These are phyloP conservation scores for Chauna torquata DNA, from an alignment of 2,113 vertebrate genomes.

Conservation along the genomic window DNA sequence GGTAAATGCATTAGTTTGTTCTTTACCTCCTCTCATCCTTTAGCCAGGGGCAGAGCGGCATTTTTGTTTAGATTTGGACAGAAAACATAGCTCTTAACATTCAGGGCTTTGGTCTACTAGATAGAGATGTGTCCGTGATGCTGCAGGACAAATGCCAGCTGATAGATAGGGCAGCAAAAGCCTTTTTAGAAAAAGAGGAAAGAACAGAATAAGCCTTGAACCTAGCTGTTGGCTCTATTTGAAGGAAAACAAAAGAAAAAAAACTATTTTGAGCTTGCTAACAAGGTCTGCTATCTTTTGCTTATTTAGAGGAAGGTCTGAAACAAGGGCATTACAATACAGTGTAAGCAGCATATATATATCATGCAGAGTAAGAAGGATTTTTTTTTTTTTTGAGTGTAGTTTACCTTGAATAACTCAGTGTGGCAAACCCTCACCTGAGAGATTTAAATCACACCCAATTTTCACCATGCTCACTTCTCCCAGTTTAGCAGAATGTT, in stretches of 20 bases:
- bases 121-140: not conserved
- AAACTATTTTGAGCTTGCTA: not conserved
- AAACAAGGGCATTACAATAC: not conserved
- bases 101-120: not conserved
- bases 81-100: not conserved
- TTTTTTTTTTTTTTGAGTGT: not conserved
- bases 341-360: not conserved
- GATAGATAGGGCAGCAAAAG: not conserved
- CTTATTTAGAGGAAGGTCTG: not conserved
- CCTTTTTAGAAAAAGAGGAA: not conserved
- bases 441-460: not conserved
- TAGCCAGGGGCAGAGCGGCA: not conserved
- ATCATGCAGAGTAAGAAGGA: not conserved
- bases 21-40: not conserved
- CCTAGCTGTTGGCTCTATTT: not conserved
- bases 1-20: not conserved
- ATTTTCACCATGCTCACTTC: not conserved
- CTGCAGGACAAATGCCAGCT: not conserved
- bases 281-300: not conserved
- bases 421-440: not conserved
- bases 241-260: not conserved
- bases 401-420: not conserved
- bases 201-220: slow-evolving; percentile 43
- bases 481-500: not conserved
- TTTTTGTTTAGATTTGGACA: not conserved